Percentiles rank a stretch among this genome's conserved stretches.
Evolutionary conservation across 2,888 invertebrate genomes (phyloP).

Genomic region (Magallana nippona): DNA sequence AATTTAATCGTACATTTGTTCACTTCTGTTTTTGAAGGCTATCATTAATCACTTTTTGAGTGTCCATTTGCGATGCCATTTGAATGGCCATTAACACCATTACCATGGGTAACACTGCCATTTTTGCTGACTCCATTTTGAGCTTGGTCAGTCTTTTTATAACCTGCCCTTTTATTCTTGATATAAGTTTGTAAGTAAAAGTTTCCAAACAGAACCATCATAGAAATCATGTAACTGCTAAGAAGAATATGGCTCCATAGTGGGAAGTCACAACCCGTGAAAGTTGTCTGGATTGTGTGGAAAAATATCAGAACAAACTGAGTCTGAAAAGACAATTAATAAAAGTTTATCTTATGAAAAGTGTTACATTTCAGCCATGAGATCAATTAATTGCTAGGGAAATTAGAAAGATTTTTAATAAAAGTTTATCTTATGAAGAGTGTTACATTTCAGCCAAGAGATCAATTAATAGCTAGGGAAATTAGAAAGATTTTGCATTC

Average conservation of each 20-base stretch:
- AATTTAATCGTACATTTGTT: too few relatives aligned
- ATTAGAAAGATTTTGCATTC: too few relatives aligned
- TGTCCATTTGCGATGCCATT: conserved; percentile 40
- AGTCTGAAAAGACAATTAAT: conserved; percentile 83
- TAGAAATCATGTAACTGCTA: conserved; percentile 91
- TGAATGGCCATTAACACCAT: conserved; percentile 38
- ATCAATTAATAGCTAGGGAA: too few relatives aligned
- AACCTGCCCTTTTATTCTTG: conserved; percentile 48
- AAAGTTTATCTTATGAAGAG: too few relatives aligned
- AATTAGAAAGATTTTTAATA: too few relatives aligned
- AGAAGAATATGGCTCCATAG: conserved; percentile 82
- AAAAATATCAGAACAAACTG: conserved; percentile 92
- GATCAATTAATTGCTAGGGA: too few relatives aligned
- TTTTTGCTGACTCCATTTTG: conserved; percentile 34
- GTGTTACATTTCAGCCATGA: too few relatives aligned
- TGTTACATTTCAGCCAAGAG: too few relatives aligned
- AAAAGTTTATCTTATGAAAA: too few relatives aligned
- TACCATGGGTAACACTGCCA: neutral
- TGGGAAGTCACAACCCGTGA: conserved; percentile 91
- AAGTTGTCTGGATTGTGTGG: conserved; percentile 89
- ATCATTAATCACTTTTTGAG: neutral
- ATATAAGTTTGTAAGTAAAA: conserved; percentile 85
- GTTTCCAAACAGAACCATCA: conserved; percentile 96
- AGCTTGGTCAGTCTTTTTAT: conserved; percentile 52
- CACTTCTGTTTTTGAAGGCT: too few relatives aligned